Conservation (phyloP, 2,888 invertebrate species). For the Sminthurides aquaticus region DNA sequence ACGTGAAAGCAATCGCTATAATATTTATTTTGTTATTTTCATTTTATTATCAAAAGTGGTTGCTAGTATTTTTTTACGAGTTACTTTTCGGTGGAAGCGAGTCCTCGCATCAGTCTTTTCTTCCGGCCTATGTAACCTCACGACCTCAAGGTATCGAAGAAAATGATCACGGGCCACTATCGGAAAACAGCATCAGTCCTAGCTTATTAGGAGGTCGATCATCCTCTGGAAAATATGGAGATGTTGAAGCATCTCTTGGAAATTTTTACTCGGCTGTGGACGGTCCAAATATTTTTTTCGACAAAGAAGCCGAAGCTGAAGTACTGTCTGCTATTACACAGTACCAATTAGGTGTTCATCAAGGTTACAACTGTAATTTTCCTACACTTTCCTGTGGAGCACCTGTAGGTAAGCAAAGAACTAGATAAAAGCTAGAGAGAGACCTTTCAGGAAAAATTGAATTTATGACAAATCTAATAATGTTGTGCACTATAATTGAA, state of each 20-base stretch:
- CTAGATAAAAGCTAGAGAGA: too few species aligned
- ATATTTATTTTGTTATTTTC: constrained; percentile 27
- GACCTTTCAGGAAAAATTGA: too few species aligned
- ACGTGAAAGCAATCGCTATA: constrained; percentile 21
- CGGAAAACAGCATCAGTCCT: not conserved
- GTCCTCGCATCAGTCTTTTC: not conserved
- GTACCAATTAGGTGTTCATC: not conserved
- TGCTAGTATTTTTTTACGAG: constrained; percentile 26
- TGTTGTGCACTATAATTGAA: not conserved
- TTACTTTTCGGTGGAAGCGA: constrained; percentile 1
- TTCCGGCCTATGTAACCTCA: not conserved
- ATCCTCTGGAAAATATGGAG: not conserved
- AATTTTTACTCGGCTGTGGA: not conserved
- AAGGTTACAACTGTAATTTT: constrained; percentile 18
- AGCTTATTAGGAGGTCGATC: not conserved
- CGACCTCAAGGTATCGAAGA: not conserved
- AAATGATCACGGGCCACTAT: not conserved
- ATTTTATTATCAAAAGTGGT: constrained; percentile 29
- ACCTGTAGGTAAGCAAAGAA: constrained; percentile 23
- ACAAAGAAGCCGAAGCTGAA: constrained; percentile 11
- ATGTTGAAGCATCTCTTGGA: not conserved
- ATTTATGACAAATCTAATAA: too few species aligned
- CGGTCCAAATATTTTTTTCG: constrained; percentile 2
- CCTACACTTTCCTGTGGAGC: constrained; percentile 23
- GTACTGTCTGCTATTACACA: constrained; percentile 9